These are phyloP conservation scores for Orthosia incerta DNA, from an alignment of 2,888 invertebrate genomes.

Conservation along the genomic window DNA sequence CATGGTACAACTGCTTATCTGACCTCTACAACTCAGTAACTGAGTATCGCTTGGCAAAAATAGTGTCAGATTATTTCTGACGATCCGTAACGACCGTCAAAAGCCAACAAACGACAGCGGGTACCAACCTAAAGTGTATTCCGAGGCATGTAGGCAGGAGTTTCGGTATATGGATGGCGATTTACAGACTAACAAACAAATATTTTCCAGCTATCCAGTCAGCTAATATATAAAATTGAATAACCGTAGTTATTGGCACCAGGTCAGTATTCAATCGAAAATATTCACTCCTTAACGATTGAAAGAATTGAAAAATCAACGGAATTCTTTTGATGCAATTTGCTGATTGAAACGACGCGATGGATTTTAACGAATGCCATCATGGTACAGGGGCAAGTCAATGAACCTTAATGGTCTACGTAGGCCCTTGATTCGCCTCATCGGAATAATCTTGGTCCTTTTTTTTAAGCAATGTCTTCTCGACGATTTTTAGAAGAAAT, in stretches of 20 bases:
- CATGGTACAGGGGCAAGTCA: constrained; percentile 47
- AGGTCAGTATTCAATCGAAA: constrained; percentile 50
- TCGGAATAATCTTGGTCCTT: constrained; percentile 50
- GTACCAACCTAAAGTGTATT: too few species aligned
- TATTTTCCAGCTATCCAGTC: constrained; percentile 4
- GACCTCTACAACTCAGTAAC: too few species aligned
- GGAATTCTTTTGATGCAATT: constrained; percentile 67
- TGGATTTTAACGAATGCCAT: constrained; percentile 67
- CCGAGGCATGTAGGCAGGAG: too few species aligned
- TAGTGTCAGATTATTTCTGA: too few species aligned
- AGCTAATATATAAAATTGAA: constrained; percentile 50
- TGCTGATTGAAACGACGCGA: constrained; percentile 66
- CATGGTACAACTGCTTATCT: too few species aligned
- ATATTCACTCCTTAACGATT: constrained; percentile 55
- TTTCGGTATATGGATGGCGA: too few species aligned
- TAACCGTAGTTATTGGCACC: constrained; percentile 47
- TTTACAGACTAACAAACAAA: neutral
- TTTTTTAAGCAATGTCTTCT: constrained; percentile 47
- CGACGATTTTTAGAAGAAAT: constrained; percentile 45
- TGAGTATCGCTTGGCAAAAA: too few species aligned
- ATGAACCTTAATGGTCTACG: constrained; percentile 50
- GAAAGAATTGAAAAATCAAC: constrained; percentile 55
- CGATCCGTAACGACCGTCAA: too few species aligned
- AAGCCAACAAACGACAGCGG: too few species aligned
- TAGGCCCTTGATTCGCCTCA: constrained; percentile 52